Evolutionary conservation across 2,113 vertebrate genomes (phyloP).

Genomic region (Accipiter virgatus): DNA sequence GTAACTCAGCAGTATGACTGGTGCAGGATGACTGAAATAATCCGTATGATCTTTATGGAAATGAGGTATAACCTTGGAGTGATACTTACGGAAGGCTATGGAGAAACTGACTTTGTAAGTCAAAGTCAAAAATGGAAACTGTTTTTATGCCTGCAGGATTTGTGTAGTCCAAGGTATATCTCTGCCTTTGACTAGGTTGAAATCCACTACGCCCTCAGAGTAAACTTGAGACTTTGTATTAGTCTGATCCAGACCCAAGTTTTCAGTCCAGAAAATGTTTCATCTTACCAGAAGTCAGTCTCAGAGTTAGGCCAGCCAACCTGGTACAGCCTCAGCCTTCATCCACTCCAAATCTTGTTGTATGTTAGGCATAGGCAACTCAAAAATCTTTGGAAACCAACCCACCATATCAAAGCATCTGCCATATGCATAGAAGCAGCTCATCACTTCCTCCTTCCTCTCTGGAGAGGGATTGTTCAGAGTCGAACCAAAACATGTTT

Average conservation of each 20-base stretch:
- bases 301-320: background rate
- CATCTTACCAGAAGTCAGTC: background rate
- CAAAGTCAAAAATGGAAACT: background rate
- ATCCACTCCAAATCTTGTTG: background rate
- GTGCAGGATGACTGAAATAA: background rate
- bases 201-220: background rate
- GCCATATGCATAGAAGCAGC: background rate
- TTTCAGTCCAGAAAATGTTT: background rate
- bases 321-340: background rate
- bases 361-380: background rate
- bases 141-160: background rate
- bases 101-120: background rate
- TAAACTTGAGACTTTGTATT: background rate
- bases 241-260: background rate
- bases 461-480: background rate
- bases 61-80: background rate
- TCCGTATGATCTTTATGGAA: background rate
- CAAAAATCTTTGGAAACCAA: background rate
- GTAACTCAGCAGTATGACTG: background rate
- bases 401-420: background rate
- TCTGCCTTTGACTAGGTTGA: background rate
- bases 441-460: background rate
- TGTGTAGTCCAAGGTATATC: background rate
- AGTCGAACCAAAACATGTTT: background rate
- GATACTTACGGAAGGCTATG: background rate